Evolutionary conservation across 2,797 vertebrate species (phyloP).

Genomic region (Carapus acus): DNA sequence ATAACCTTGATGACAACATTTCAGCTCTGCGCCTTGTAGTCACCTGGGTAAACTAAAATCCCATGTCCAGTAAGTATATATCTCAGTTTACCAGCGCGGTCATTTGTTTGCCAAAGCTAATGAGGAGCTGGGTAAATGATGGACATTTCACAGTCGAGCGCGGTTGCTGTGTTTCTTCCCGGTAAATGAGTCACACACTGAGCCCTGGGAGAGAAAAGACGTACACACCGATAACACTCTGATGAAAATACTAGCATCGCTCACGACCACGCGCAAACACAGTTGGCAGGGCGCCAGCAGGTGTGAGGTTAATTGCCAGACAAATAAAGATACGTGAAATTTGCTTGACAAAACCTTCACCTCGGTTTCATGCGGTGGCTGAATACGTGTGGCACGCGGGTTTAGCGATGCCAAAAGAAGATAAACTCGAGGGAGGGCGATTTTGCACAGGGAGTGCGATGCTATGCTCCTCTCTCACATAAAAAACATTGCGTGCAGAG

Average conservation of each 20-base stretch:
- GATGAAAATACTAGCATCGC: conserved; percentile 18
- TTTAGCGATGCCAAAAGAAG: not conserved
- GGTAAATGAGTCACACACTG: conserved; percentile 11
- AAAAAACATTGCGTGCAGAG: not conserved
- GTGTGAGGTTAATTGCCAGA: not conserved
- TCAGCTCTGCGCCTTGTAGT: conserved; percentile 1
- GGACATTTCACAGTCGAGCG: conserved; percentile 19
- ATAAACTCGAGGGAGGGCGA: conserved; percentile 23
- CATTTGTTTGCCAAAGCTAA: conserved; percentile 14
- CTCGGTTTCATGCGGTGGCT: conserved; percentile 22
- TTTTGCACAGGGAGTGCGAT: conserved; percentile 13
- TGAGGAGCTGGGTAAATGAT: not conserved
- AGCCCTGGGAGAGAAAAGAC: conserved; percentile 9
- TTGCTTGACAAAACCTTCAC: conserved; percentile 16
- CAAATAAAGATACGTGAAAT: conserved; percentile 12
- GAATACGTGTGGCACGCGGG: conserved; percentile 6
- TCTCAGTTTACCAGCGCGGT: conserved; percentile 1
- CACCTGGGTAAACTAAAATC: conserved; percentile 16
- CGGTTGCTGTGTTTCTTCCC: conserved; percentile 1
- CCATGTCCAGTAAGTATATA: conserved; percentile 8
- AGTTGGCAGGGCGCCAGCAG: not conserved
- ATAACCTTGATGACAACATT: conserved; percentile 4
- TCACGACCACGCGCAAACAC: conserved; percentile 10
- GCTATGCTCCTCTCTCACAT: not conserved
- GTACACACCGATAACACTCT: conserved; percentile 13